Evolutionary conservation across 2,888 invertebrate species (phyloP).

Genomic region (Leistus spinibarbis): DNA sequence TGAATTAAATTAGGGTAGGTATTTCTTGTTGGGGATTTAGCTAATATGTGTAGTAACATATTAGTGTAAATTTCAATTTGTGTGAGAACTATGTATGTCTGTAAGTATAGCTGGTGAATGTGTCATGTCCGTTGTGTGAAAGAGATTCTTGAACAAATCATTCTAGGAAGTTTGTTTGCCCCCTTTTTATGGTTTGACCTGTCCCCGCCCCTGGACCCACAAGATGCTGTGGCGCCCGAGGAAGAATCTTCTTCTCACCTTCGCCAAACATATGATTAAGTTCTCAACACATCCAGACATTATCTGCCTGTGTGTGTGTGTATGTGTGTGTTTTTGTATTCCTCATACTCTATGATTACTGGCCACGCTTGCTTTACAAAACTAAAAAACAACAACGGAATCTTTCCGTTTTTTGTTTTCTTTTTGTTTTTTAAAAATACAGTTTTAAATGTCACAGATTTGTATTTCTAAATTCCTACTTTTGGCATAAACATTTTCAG

Average conservation of each 20-base stretch:
- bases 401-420: not conserved
- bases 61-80: too few species aligned
- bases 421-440: too few species aligned
- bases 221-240: constrained; percentile 43
- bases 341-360: constrained; percentile 4
- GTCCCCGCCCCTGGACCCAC: not conserved
- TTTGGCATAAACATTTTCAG: not conserved
- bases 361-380: not conserved
- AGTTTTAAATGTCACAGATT: too few species aligned
- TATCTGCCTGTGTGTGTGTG: not conserved
- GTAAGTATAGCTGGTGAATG: too few species aligned
- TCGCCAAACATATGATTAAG: constrained; percentile 50
- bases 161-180: too few species aligned
- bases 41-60: too few species aligned
- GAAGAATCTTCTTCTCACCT: constrained; percentile 48
- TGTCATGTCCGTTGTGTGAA: too few species aligned
- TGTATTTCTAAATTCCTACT: too few species aligned
- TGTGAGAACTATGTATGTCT: too few species aligned
- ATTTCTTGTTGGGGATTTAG: too few species aligned
- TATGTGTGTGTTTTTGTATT: not conserved
- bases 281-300: constrained; percentile 41
- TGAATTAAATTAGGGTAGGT: too few species aligned
- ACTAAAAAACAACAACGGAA: not conserved
- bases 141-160: too few species aligned
- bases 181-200: not conserved